Evolutionary conservation across 2,113 vertebrate genomes (phyloP), one percentile per base, ranked within the genome.

Genomic region (Pardalotus punctatus): DNA sequence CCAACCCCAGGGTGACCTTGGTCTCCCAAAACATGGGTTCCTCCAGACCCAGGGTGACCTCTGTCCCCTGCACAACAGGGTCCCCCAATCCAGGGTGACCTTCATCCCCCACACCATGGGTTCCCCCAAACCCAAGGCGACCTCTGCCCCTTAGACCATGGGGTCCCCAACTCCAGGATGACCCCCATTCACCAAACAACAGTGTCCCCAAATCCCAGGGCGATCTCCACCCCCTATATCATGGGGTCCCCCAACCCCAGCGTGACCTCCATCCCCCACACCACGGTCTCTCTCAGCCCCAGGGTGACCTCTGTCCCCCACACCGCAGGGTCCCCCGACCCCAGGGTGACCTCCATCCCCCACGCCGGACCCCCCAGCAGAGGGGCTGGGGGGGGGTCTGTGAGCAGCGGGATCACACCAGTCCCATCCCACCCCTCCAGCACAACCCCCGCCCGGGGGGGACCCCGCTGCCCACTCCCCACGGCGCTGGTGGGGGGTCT

Each of bases 171-270:
- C 6, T 3, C 12, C 38, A 47, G 48, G 17, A n/a, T 31, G 38
- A 79, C 66, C 79, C 80, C 88, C 43, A 27, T 23, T 25, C 54
- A 38, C 48, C 48, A 6, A 50, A 71, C 43, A 48, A 38, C 42
- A 14, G 13, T 8, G 14, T 8, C 43, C 72, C 50, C 43, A n/a
- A 58, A 78, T 6, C 43, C 57, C 50, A 25, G 17, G 35, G 64
- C 0, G 0, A 62, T 36, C 64, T 28, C 50, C 42, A 70, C 5
- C 15, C 51, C 15, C 29, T 11, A 0, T 1, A 17, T 3, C 60
- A 33, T 0, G 12, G 40, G 4, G 14, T 79, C 29, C 14, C 38
- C 29, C 60, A 23, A 7, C 8, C 14, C n/a, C 81, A 8, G 35
- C 7, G 53, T 18, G 38, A 77, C 84, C 71, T 70, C 78, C 43